Percentiles rank a stretch among this genome's conserved stretches.
These are phyloP conservation scores for Montipora foliosa DNA, from an alignment of 64 coral and sea anemone genomes.

Conservation along the genomic window DNA sequence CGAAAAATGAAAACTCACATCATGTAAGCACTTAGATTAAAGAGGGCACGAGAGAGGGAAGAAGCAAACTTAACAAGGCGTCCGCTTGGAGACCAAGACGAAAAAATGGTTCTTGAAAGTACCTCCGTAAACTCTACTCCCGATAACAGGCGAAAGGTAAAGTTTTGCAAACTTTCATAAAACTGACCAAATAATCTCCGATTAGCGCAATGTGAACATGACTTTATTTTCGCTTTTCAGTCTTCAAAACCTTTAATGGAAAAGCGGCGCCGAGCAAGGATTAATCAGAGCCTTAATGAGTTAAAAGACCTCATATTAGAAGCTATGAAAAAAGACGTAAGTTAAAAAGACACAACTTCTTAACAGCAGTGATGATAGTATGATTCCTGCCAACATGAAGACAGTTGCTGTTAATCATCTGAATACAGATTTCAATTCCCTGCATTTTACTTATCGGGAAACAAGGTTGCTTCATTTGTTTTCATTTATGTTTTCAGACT, in stretches of 20 bases:
- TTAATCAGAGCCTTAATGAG: slow-evolving; percentile 85
- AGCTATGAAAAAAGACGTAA: slow-evolving; percentile 92
- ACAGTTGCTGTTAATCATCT: not conserved
- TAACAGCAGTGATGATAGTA: not conserved
- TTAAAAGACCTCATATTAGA: slow-evolving; percentile 82
- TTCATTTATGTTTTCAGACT: slow-evolving; percentile 51
- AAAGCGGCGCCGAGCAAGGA: slow-evolving; percentile 80
- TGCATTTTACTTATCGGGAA: not conserved
- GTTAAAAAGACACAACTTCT: not conserved
- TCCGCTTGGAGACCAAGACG: not conserved
- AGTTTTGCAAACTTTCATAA: not conserved
- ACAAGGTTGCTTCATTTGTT: not conserved
- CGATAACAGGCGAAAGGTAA: slow-evolving; percentile 21
- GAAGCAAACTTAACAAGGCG: not conserved
- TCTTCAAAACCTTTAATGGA: slow-evolving; percentile 89
- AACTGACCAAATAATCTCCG: not conserved
- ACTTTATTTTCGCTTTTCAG: slow-evolving; percentile 1
- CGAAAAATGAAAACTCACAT: slow-evolving; percentile 22
- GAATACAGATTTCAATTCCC: not conserved
- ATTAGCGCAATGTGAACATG: not conserved
- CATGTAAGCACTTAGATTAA: slow-evolving; percentile 62
- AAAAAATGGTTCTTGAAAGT: slow-evolving; percentile 50
- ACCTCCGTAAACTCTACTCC: not conserved
- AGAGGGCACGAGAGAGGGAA: not conserved
- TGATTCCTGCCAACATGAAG: not conserved